phyloP scores from a whole-genome alignment of 2,888 invertebrate species.

The Corythucha ciliata region DNA sequence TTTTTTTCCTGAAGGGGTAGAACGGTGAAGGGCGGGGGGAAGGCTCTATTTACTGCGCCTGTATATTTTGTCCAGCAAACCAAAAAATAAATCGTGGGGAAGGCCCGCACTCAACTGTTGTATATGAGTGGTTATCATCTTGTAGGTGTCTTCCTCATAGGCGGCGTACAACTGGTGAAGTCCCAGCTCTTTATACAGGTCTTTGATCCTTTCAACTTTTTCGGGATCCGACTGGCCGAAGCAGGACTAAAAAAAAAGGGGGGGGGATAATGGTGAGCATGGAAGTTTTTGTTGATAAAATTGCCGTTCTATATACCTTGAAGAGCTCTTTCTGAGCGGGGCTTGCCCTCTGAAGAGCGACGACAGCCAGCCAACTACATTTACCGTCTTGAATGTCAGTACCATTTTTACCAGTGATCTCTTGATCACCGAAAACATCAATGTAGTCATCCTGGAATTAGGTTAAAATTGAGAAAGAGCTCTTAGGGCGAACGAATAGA shows the following conservation, averaged over 20 bases:
- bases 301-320: too few relatives aligned
- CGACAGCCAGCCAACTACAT: constrained; percentile 89
- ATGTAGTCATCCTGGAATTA: constrained; percentile 67
- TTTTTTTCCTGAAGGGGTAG: too few relatives aligned
- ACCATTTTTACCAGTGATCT: constrained; percentile 78
- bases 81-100: constrained; percentile 71
- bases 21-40: too few relatives aligned
- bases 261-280: too few relatives aligned
- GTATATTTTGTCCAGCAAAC: constrained; percentile 58
- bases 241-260: constrained; percentile 48
- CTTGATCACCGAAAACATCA: constrained; percentile 82
- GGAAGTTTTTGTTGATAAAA: too few relatives aligned
- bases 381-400: constrained; percentile 93
- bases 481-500: too few relatives aligned
- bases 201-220: constrained; percentile 58
- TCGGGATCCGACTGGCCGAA: constrained; percentile 61
- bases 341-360: constrained; percentile 70
- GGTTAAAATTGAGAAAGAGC: too few relatives aligned
- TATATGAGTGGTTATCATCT: constrained; percentile 70
- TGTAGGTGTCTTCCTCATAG: constrained; percentile 76
- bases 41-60: constrained; percentile 12
- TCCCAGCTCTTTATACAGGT: constrained; percentile 66
- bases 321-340: constrained; percentile 61
- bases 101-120: constrained; percentile 73
- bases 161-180: constrained; percentile 65